These are phyloP conservation scores for Noctua fimbriata DNA, from an alignment of 2,888 invertebrate species.

Conservation along the genomic window DNA sequence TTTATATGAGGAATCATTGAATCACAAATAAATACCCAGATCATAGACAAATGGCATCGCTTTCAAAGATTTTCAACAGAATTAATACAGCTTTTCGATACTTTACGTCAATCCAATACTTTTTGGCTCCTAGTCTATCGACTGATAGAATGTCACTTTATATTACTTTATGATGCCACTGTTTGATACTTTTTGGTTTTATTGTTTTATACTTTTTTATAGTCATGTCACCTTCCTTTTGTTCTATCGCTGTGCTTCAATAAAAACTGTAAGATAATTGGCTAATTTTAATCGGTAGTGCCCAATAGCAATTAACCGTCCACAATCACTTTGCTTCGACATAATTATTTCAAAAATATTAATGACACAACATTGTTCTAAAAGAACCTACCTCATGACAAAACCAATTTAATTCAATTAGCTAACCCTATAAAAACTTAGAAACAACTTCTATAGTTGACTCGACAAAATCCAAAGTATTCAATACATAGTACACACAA, in stretches of 20 bases:
- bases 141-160: too few species aligned
- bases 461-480: slow-evolving; percentile 34
- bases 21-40: not conserved
- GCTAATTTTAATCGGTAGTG: too few species aligned
- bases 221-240: too few species aligned
- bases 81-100: not conserved
- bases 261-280: too few species aligned
- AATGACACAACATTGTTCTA: not conserved
- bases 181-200: too few species aligned
- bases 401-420: slow-evolving; percentile 32
- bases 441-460: slow-evolving; percentile 7
- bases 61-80: not conserved
- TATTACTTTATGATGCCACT: too few species aligned
- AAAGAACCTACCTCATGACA: not conserved
- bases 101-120: not conserved
- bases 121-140: not conserved
- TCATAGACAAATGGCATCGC: not conserved
- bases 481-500: slow-evolving; percentile 14
- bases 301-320: too few species aligned
- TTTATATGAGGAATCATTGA: not conserved
- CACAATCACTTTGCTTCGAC: too few species aligned
- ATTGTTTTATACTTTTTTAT: too few species aligned
- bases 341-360: not conserved
- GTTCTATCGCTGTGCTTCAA: too few species aligned
- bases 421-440: slow-evolving; percentile 15